Evolutionary conservation across 2,113 vertebrate species (phyloP).

Genomic region (Lonchura striata): DNA sequence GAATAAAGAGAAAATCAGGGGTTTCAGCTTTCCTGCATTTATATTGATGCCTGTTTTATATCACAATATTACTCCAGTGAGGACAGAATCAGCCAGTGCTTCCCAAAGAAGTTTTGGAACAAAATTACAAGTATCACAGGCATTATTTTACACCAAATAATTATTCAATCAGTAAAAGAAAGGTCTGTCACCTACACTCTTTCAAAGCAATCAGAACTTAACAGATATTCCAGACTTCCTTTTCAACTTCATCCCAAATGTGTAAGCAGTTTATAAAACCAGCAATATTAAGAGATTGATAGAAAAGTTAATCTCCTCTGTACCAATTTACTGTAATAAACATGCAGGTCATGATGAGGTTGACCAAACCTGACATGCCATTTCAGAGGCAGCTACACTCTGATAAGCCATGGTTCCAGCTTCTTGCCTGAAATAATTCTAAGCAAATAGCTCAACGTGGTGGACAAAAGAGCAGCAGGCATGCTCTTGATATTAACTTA

Average conservation of each 20-base stretch:
- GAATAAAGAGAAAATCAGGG: not conserved
- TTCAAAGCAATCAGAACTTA: not conserved
- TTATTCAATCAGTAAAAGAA: not conserved
- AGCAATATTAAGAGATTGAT: not conserved
- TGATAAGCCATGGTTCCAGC: not conserved
- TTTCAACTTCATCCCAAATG: not conserved
- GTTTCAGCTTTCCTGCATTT: not conserved
- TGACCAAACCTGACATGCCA: not conserved
- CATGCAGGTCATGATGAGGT: not conserved
- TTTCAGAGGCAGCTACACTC: not conserved
- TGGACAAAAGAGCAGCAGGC: not conserved
- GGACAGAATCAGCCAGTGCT: not conserved
- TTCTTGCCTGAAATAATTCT: not conserved
- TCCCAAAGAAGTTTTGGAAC: not conserved
- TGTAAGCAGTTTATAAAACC: not conserved
- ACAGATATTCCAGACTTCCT: not conserved
- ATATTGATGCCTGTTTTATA: not conserved
- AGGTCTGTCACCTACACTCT: not conserved
- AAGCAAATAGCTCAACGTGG: not conserved
- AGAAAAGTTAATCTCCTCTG: not conserved
- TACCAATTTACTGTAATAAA: not conserved
- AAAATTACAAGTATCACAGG: not conserved
- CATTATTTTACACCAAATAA: not conserved
- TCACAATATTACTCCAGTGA: not conserved
- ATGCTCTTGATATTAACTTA: not conserved